Percentiles rank a stretch among this genome's conserved stretches.
phyloP scores from a whole-genome alignment of 2,888 invertebrate genomes.

The Polyommatus iphigenia region DNA sequence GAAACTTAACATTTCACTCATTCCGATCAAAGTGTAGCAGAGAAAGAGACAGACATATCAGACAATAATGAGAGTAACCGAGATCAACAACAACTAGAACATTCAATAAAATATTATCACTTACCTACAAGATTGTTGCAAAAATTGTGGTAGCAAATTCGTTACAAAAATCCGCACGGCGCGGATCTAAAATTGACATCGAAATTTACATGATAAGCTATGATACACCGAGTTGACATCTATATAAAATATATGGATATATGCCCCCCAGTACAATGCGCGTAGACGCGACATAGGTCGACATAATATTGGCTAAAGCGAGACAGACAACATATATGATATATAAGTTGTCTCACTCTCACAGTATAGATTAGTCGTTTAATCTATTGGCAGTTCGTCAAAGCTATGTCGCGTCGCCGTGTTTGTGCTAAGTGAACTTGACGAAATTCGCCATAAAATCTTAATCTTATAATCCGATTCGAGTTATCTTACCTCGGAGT shows the following conservation, averaged over 20 bases:
- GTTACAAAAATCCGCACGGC: conserved; percentile 67
- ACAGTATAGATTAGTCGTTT: neutral
- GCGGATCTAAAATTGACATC: conserved; percentile 76
- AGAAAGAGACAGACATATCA: conserved; percentile 10
- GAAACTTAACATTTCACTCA: neutral
- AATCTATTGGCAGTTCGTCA: neutral
- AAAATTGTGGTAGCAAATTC: conserved; percentile 73
- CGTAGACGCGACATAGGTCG: neutral
- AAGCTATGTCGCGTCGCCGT: neutral
- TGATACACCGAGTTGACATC: conserved; percentile 73
- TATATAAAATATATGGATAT: conserved; percentile 68
- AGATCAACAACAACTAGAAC: conserved; percentile 59
- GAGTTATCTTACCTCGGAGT: neutral
- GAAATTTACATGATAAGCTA: conserved; percentile 76
- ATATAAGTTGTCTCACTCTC: neutral
- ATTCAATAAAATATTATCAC: conserved; percentile 59
- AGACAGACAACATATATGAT: neutral
- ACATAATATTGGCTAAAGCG: neutral
- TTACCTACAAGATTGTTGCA: conserved; percentile 57
- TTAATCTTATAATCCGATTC: neutral
- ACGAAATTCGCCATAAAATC: conserved; percentile 9
- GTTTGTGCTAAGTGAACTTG: neutral
- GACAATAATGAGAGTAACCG: neutral
- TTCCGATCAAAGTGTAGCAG: neutral
- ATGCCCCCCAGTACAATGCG: conserved; percentile 36